Conservation (phyloP, 2,113 vertebrate species). For the Coptodon bakossiorum region DNA sequence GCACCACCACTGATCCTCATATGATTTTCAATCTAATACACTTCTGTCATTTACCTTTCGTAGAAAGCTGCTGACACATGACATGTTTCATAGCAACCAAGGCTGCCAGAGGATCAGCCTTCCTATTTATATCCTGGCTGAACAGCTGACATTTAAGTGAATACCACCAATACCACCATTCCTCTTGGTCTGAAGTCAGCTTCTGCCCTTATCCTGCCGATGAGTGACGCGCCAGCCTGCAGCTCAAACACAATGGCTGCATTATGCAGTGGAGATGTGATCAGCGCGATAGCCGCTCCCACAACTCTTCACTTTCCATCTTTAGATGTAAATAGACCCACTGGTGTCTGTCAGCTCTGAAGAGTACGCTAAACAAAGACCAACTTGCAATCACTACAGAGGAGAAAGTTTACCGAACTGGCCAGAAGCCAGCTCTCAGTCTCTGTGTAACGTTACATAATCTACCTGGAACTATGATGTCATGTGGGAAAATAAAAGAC, state of each 20-base stretch:
- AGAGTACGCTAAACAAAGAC: neutral
- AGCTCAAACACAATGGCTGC: conserved; percentile 30
- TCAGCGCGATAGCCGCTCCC: neutral
- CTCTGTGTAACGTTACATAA: neutral
- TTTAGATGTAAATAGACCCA: conserved; percentile 1
- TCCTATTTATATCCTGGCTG: conserved; percentile 57
- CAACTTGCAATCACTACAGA: neutral
- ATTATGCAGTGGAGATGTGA: neutral
- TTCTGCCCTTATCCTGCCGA: conserved; percentile 32
- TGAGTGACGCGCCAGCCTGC: conserved; percentile 39
- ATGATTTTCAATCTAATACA: neutral
- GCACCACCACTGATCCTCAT: neutral
- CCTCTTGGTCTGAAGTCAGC: conserved; percentile 54
- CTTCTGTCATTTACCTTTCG: neutral
- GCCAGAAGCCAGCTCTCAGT: neutral
- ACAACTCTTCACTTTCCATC: conserved; percentile 1
- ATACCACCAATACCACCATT: conserved; percentile 58
- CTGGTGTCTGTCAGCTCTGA: neutral
- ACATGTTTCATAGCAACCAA: conserved; percentile 29
- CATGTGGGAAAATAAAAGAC: neutral
- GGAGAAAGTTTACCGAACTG: neutral
- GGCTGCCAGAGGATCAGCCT: neutral
- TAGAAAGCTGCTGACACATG: neutral
- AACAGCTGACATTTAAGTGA: conserved; percentile 68
- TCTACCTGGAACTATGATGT: neutral